Evolutionary conservation across 2,797 vertebrate genomes (phyloP), one percentile per base, ranked within the genome.

Genomic region (Pelodytes ibericus): DNA sequence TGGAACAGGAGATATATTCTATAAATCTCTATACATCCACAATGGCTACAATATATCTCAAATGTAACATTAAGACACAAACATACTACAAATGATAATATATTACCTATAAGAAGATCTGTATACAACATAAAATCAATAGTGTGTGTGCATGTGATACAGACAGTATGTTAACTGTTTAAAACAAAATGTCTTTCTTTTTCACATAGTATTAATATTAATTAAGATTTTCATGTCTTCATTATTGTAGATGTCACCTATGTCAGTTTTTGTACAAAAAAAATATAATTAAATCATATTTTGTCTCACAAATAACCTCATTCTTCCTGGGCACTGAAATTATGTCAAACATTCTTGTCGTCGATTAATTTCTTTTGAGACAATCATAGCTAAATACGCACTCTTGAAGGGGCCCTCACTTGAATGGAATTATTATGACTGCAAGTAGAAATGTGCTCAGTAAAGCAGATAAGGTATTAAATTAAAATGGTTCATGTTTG

Each of bases 401-500:
- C 5, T 22, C 20, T 53, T 53, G 22, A 22, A 24, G 49, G 11
- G 20, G 11, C 11, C 22, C 1, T 53, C 11, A 53, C 49, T 24
- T 53, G n/a, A 22, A 53, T 8, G 16, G 49, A 20, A 53, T 22
- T 25, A 53, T 5, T 25, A 7, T 24, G 7, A 8, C 20, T 53
- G 49, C 8, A 53, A 24, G 7, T 53, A 24, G 49, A 53, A 11
- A 53, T 16, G 20, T 53, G 49, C 22, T 53, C 49, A 53, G 49
- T 53, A 20, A 53, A 20, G 49, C 49, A 16, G n/a, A 53, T 53
- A 53, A 7, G 7, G 1, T 53, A 20, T 53, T 53, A 20, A 7
- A 4, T 53, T 53, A 11, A 53, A 20, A 53, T 53, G 22, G 49
- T 20, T 53, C 49, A 22, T 71, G 62, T 33, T 8, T 58, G 63